phyloP scores from a whole-genome alignment of 2,113 vertebrate genomes.

The Bubo scandiacus region DNA sequence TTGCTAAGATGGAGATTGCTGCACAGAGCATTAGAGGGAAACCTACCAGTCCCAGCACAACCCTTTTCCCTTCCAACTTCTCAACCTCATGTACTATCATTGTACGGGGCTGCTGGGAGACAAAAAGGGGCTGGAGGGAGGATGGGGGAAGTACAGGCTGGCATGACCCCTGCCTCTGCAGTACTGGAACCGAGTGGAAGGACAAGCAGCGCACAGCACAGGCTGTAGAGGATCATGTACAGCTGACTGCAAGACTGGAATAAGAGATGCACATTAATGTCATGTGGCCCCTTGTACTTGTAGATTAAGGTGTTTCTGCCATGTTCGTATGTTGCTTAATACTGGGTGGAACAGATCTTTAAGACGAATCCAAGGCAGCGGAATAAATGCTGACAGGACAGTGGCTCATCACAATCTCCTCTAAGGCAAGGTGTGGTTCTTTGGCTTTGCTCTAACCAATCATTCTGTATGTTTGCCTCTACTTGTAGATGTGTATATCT shows the following conservation, averaged over 20 bases:
- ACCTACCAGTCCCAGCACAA: not conserved
- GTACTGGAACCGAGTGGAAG: not conserved
- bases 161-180: rapidly evolving
- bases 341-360: not conserved
- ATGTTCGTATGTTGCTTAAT: not conserved
- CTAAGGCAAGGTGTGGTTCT: slow-evolving; percentile 13
- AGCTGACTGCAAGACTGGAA: not conserved
- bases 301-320: not conserved
- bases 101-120: not conserved
- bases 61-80: not conserved
- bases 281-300: not conserved
- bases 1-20: not conserved
- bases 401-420: not conserved
- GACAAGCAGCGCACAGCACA: not conserved
- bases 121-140: not conserved
- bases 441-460: not conserved
- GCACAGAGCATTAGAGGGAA: not conserved
- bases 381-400: not conserved
- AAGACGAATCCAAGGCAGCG: not conserved
- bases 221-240: not conserved
- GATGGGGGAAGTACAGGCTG: not conserved
- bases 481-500: not conserved
- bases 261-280: not conserved
- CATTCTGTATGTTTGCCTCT: not conserved
- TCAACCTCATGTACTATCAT: rapidly evolving